Conservation (phyloP, 2,888 invertebrate species). For the Philonicus albiceps region DNA sequence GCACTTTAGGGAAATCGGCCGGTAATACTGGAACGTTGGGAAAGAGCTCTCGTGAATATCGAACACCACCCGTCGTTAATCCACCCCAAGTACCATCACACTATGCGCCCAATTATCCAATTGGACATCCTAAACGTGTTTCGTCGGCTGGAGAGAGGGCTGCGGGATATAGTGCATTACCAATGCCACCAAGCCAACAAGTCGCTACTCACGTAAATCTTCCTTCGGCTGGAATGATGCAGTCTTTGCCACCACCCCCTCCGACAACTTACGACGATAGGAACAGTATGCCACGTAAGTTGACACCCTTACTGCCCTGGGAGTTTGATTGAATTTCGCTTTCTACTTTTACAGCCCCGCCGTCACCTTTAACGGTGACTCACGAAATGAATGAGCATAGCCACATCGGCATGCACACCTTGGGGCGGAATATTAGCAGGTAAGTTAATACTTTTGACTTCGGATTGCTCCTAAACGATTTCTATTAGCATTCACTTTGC, state of each 20-base stretch:
- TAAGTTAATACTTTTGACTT: slow-evolving; percentile 49
- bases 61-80: slow-evolving; percentile 95
- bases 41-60: slow-evolving; percentile 81
- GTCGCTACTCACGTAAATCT: slow-evolving; percentile 64
- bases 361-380: slow-evolving; percentile 79
- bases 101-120: slow-evolving; percentile 93
- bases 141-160: slow-evolving; percentile 68
- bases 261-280: slow-evolving; percentile 70
- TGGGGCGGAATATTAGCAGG: slow-evolving; percentile 63
- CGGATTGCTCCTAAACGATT: neutral
- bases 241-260: slow-evolving; percentile 80
- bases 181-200: slow-evolving; percentile 68
- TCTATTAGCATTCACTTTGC: neutral
- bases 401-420: slow-evolving; percentile 66
- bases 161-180: slow-evolving; percentile 86
- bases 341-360: slow-evolving; percentile 71
- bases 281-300: slow-evolving; percentile 85
- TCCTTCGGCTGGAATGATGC: slow-evolving; percentile 83
- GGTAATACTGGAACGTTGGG: slow-evolving; percentile 69
- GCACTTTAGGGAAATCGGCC: slow-evolving; percentile 64
- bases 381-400: slow-evolving; percentile 65
- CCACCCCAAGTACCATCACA: slow-evolving; percentile 97
- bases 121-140: slow-evolving; percentile 76
- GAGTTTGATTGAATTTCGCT: neutral
- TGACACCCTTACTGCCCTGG: neutral